phyloP scores from a whole-genome alignment of 2,888 invertebrate genomes.

The Drosophila mimetica region DNA sequence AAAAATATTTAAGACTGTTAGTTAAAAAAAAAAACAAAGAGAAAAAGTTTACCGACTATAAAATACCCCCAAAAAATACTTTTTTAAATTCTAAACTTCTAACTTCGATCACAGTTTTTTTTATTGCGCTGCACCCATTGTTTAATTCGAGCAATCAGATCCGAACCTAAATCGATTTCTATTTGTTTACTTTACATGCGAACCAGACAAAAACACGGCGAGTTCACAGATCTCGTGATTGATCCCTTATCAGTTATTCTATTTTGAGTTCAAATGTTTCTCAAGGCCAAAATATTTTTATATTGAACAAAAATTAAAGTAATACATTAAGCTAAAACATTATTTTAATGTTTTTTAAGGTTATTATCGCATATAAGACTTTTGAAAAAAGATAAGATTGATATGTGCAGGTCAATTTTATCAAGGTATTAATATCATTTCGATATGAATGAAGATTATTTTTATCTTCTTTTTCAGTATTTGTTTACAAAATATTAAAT shows the following conservation, averaged over 20 bases:
- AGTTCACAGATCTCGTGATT: slow-evolving; percentile 36
- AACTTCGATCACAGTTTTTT: neutral
- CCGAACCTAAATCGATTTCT: neutral
- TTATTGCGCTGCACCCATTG: neutral
- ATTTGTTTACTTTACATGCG: slow-evolving; percentile 14
- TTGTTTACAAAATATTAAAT: no score
- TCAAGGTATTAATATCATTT: no score
- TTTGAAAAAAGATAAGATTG: no score
- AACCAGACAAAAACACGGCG: slow-evolving; percentile 7
- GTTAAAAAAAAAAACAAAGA: neutral
- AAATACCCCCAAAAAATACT: neutral
- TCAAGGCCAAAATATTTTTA: neutral
- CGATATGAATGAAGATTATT: no score
- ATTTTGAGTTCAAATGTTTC: neutral
- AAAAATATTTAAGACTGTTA: neutral
- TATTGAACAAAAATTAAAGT: neutral
- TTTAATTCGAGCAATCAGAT: neutral
- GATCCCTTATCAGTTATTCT: slow-evolving; percentile 20
- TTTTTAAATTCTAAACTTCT: no score
- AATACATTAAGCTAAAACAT: neutral
- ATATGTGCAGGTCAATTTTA: no score
- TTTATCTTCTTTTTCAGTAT: no score
- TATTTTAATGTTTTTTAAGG: neutral
- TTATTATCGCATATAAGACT: no score
- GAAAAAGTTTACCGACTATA: neutral